A percentile compares a stretch with the other conserved stretches of the same genome.
phyloP scores from a whole-genome alignment of 2,113 vertebrate species.

The Hippocampus comes region DNA sequence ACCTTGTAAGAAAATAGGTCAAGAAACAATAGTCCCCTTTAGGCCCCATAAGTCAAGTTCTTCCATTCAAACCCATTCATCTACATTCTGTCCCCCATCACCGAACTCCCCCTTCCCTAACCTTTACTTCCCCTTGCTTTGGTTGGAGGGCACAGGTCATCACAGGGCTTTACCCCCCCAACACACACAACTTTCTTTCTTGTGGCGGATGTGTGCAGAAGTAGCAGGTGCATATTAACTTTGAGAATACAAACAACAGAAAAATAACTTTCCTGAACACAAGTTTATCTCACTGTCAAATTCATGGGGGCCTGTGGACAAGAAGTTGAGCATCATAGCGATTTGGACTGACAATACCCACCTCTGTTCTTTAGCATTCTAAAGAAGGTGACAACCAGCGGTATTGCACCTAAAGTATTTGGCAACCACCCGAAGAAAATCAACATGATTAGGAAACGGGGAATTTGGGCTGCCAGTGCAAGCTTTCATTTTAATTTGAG shows the following conservation, averaged over 20 bases:
- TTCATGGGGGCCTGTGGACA: neutral
- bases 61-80: conserved; percentile 67
- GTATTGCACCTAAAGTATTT: too few species aligned
- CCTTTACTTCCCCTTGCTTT: conserved; percentile 72
- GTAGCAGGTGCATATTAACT: neutral
- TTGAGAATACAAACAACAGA: neutral
- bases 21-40: conserved; percentile 67
- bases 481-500: too few species aligned
- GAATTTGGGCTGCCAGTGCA: too few species aligned
- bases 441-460: too few species aligned
- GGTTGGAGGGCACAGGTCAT: conserved; percentile 69
- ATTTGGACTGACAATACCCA: too few species aligned
- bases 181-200: conserved; percentile 21
- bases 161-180: conserved; percentile 61
- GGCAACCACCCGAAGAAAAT: too few species aligned
- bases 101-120: conserved; percentile 67
- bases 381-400: too few species aligned
- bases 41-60: conserved; percentile 76
- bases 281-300: neutral
- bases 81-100: conserved; percentile 47
- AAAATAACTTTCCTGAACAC: neutral
- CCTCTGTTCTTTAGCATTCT: too few species aligned
- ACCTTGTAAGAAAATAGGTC: conserved; percentile 49
- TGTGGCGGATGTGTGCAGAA: neutral
- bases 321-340: too few species aligned